These are phyloP conservation scores for Poeciliopsis gracilis DNA, from an alignment of 2,797 vertebrate genomes.

Conservation along the genomic window DNA sequence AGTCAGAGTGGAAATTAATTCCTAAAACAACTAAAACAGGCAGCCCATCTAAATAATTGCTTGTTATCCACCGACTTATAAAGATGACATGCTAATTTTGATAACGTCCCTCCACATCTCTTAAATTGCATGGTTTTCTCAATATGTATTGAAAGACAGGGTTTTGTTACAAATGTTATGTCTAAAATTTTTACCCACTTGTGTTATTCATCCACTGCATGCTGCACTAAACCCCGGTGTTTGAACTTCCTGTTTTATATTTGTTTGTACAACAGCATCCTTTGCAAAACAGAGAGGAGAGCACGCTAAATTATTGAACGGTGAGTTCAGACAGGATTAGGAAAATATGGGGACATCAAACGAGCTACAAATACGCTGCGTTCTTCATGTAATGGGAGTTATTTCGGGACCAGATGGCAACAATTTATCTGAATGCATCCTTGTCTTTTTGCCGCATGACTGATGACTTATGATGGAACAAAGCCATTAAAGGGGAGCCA, in stretches of 20 bases:
- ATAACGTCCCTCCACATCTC: not conserved
- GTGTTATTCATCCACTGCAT: not conserved
- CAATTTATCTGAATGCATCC: not conserved
- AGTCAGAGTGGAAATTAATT: not conserved
- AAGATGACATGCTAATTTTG: not conserved
- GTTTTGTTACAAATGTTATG: not conserved
- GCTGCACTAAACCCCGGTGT: not conserved
- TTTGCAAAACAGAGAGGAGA: not conserved
- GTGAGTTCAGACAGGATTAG: not conserved
- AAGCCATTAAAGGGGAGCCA: not conserved
- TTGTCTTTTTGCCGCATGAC: not conserved
- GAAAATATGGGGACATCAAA: not conserved
- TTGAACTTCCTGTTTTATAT: not conserved
- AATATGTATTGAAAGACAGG: not conserved
- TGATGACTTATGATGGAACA: not conserved
- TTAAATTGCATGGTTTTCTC: not conserved
- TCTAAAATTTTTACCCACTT: not conserved
- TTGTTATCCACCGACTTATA: not conserved
- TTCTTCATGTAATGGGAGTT: slow-evolving; percentile 1
- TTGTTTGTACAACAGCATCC: not conserved
- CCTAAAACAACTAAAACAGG: not conserved
- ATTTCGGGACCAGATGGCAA: not conserved
- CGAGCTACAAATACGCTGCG: not conserved
- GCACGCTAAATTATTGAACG: not conserved
- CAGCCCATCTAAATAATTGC: not conserved